phyloP scores from a whole-genome alignment of 2,888 invertebrate species.

The Pristionchus fissidentatus region DNA sequence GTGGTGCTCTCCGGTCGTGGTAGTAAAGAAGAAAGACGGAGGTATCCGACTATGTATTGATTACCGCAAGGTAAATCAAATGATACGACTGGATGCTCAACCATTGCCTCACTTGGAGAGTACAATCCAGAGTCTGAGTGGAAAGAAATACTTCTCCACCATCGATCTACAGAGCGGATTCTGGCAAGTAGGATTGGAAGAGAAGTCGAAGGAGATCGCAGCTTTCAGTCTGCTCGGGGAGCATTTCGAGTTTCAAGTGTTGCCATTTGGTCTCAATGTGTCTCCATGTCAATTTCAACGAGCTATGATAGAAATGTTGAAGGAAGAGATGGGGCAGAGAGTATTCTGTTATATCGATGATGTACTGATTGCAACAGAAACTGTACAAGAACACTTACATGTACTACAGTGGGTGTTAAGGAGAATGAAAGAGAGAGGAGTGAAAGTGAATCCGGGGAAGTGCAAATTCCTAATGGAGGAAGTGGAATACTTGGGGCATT shows the following conservation, averaged over 20 bases:
- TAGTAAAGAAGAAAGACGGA: constrained; percentile 60
- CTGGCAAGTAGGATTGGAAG: constrained; percentile 61
- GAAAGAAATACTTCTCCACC: constrained; percentile 53
- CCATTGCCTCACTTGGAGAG: constrained; percentile 61
- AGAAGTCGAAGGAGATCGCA: constrained; percentile 56
- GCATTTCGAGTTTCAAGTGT: constrained; percentile 62
- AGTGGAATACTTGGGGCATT: too few relatives aligned
- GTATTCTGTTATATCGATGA: too few relatives aligned
- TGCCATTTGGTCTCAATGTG: constrained; percentile 66
- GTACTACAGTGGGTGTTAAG: too few relatives aligned
- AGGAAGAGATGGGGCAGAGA: too few relatives aligned
- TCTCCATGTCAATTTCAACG: constrained; percentile 67
- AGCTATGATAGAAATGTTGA: too few relatives aligned
- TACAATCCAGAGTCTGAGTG: constrained; percentile 53
- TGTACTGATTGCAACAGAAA: too few relatives aligned
- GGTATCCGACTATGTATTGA: constrained; percentile 61
- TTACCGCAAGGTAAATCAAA: constrained; percentile 59
- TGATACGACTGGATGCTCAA: constrained; percentile 56
- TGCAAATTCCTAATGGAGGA: too few relatives aligned
- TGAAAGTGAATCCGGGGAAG: too few relatives aligned
- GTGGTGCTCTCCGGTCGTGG: constrained; percentile 51
- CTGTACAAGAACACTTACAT: too few relatives aligned
- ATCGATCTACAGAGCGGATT: constrained; percentile 62
- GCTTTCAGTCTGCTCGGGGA: constrained; percentile 60
- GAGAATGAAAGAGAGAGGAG: too few relatives aligned